Conservation (phyloP, 2,797 vertebrate species). For the Phaenicophaeus curvirostris region DNA sequence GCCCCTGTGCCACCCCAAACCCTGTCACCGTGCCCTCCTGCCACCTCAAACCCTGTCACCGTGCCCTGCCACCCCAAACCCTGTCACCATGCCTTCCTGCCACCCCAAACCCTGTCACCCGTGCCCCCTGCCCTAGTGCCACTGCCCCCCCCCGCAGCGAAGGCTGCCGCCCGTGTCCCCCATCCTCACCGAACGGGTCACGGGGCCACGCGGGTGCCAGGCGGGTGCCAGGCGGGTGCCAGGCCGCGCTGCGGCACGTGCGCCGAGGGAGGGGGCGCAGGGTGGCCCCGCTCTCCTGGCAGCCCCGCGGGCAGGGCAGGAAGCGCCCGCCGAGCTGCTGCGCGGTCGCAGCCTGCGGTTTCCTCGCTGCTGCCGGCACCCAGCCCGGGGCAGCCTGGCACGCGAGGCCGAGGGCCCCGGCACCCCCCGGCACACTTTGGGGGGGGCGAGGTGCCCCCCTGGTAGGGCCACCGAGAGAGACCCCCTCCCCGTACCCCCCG, state of each 20-base stretch:
- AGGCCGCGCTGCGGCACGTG: rapidly evolving
- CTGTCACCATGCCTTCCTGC: neutral
- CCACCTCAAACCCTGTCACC: neutral
- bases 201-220: neutral
- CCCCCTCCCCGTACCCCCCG: neutral
- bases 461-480: neutral
- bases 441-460: neutral
- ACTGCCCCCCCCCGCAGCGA: neutral
- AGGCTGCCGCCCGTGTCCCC: rapidly evolving
- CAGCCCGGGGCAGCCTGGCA: slow-evolving; percentile 18
- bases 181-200: neutral
- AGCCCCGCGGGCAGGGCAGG: slow-evolving; percentile 46
- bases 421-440: too few species aligned
- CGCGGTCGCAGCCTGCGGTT: slow-evolving; percentile 67
- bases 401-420: neutral
- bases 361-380: slow-evolving; percentile 47
- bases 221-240: neutral
- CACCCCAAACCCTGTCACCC: neutral
- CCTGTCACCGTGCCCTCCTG: too few species aligned
- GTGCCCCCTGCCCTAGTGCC: too few species aligned
- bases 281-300: neutral
- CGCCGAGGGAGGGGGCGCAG: neutral
- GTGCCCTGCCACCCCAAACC: neutral
- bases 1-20: neutral
- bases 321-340: slow-evolving; percentile 49